These are phyloP conservation scores for Scomber scombrus DNA, from an alignment of 2,113 vertebrate species.

Conservation along the genomic window DNA sequence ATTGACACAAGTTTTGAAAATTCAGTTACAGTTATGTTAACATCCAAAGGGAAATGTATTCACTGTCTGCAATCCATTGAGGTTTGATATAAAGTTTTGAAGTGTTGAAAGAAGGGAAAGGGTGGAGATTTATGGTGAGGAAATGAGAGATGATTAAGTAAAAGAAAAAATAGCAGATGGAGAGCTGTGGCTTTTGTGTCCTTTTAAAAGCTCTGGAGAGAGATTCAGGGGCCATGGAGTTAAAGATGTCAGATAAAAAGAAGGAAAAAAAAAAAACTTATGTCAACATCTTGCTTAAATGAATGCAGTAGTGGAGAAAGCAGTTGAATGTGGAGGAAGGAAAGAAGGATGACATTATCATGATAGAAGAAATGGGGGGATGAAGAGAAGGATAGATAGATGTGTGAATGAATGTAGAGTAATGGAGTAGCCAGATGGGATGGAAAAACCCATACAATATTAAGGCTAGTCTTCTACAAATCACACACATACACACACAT, in stretches of 20 bases:
- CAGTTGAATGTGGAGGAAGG: background rate
- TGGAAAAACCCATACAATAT: slow-evolving; percentile 16
- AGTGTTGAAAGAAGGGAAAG: too few species aligned
- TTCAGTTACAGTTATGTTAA: too few species aligned
- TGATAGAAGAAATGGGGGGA: background rate
- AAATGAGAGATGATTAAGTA: too few species aligned
- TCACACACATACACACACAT: background rate
- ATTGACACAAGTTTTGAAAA: too few species aligned
- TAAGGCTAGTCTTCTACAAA: slow-evolving; percentile 12
- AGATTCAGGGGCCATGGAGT: background rate
- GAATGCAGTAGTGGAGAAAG: background rate
- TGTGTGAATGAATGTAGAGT: slow-evolving; percentile 9
- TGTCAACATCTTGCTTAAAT: background rate
- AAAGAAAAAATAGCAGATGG: too few species aligned
- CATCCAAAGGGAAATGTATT: too few species aligned
- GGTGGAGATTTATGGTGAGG: too few species aligned
- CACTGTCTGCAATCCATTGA: too few species aligned
- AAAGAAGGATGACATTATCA: background rate
- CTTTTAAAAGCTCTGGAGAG: background rate
- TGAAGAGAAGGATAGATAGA: slow-evolving; percentile 8
- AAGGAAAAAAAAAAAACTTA: too few species aligned
- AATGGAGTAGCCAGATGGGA: slow-evolving; percentile 10
- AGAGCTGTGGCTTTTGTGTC: too few species aligned
- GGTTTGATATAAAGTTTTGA: too few species aligned
- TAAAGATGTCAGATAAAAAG: too few species aligned